Conservation (phyloP, 2,888 invertebrate genomes). For the Xylocampa areola region DNA sequence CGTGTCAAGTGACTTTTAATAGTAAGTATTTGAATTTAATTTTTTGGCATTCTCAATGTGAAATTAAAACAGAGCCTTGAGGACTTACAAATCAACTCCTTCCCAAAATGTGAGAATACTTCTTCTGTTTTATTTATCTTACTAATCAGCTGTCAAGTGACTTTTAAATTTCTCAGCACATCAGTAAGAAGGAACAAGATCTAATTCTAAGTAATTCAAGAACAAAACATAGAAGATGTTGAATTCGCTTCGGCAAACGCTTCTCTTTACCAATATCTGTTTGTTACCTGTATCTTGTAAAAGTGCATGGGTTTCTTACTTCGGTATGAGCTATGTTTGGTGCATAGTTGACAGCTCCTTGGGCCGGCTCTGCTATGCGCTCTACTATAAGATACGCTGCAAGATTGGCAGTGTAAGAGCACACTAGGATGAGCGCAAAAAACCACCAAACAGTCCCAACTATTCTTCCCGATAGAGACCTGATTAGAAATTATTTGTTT, state of each 20-base stretch:
- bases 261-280: constrained; percentile 58
- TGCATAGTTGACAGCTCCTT: constrained; percentile 93
- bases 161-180: too few relatives aligned
- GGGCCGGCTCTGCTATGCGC: constrained; percentile 96
- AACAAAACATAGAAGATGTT: constrained; percentile 24
- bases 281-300: constrained; percentile 78
- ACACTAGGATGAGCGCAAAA: constrained; percentile 98
- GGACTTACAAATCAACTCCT: too few relatives aligned
- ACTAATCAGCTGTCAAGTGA: too few relatives aligned
- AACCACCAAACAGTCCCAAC: constrained; percentile 99
- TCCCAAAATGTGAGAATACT: too few relatives aligned
- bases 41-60: too few relatives aligned
- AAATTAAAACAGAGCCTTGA: too few relatives aligned
- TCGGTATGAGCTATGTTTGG: constrained; percentile 98
- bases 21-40: too few relatives aligned
- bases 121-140: too few relatives aligned
- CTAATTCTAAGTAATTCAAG: background rate
- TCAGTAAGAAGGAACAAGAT: background rate
- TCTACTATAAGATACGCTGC: constrained; percentile 99
- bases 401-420: constrained; percentile 99
- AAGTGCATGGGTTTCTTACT: constrained; percentile 89
- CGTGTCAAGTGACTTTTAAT: too few relatives aligned
- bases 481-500: constrained; percentile 54
- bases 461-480: constrained; percentile 97
- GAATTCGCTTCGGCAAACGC: constrained; percentile 72